Percentiles rank a stretch among this genome's conserved stretches.
Conservation (phyloP, 2,888 invertebrate species). For the Macaria liturata region DNA sequence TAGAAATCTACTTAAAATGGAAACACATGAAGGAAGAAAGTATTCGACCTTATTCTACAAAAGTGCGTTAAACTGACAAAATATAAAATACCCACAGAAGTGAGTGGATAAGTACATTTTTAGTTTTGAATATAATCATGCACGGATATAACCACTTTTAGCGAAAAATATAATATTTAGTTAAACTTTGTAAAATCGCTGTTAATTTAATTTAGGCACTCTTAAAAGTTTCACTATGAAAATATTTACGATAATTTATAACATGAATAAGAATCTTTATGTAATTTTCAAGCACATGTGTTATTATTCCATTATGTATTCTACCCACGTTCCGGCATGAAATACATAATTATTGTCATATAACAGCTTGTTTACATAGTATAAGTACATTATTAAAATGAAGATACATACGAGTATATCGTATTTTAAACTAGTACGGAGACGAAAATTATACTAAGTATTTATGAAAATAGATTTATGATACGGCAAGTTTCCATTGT, state of each 20-base stretch:
- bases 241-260: background rate
- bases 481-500: conserved; percentile 42
- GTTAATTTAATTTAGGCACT: background rate
- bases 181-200: conserved; percentile 10
- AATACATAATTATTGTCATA: conserved; percentile 45
- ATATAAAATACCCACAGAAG: too few species aligned
- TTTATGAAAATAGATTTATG: conserved; percentile 37
- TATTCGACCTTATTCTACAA: conserved; percentile 6
- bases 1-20: conserved; percentile 50
- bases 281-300: too few species aligned
- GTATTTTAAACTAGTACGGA: conserved; percentile 31
- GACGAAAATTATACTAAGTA: conserved; percentile 49
- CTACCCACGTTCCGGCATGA: conserved; percentile 2
- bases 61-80: background rate
- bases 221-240: conserved; percentile 7
- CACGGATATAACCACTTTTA: background rate
- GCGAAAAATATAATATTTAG: conserved; percentile 6
- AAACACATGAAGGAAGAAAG: conserved; percentile 45
- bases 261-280: background rate
- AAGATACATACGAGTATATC: too few species aligned
- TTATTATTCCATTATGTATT: conserved; percentile 7
- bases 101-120: too few species aligned
- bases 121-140: too few species aligned
- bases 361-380: conserved; percentile 40
- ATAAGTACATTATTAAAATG: background rate